These are phyloP conservation scores for Sebastes elongatus DNA, from an alignment of 2,797 vertebrate genomes.

Conservation along the genomic window DNA sequence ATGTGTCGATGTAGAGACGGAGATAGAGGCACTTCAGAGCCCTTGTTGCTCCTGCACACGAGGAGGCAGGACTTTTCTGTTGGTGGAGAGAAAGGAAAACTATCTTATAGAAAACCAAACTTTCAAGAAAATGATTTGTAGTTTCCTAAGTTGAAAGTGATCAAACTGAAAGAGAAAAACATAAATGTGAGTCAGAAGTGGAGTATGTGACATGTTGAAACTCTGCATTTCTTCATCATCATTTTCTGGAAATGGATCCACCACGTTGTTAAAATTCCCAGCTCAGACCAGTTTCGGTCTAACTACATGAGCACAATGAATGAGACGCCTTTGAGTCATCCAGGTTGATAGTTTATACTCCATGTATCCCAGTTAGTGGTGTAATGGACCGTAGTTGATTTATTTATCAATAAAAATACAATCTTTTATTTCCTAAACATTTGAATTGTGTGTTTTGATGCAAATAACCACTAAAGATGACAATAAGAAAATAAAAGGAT, in stretches of 20 bases:
- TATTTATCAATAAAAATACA: too few species aligned
- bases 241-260: neutral
- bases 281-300: neutral
- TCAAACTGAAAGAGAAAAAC: neutral
- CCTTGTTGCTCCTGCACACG: conserved; percentile 90
- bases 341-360: neutral
- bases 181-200: neutral
- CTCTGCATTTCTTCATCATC: neutral
- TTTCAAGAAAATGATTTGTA: neutral
- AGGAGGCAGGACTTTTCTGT: conserved; percentile 96
- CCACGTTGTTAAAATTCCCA: neutral
- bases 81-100: neutral
- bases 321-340: neutral
- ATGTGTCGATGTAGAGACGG: conserved; percentile 88
- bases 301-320: neutral
- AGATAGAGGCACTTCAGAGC: conserved; percentile 87
- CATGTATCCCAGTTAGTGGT: neutral
- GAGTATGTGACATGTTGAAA: neutral
- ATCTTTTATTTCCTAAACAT: too few species aligned
- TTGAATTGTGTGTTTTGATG: too few species aligned
- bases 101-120: neutral
- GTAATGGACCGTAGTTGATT: too few species aligned
- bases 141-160: neutral
- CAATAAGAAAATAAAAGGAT: too few species aligned
- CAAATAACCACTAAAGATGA: too few species aligned